Evolutionary conservation across 2,888 invertebrate genomes (phyloP).

Genomic region (Andrena trimmerana): DNA sequence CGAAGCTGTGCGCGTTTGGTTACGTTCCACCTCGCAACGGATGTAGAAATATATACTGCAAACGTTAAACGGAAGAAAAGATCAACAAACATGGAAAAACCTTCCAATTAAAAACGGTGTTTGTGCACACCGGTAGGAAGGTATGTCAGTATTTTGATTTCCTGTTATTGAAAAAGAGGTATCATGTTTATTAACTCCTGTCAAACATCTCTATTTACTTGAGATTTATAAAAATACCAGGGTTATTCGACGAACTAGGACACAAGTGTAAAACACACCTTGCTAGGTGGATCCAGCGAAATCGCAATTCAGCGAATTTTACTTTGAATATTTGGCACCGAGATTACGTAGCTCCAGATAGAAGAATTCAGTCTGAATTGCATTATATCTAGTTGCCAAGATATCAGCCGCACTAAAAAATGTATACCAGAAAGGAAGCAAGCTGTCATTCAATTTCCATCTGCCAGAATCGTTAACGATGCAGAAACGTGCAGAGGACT

Average conservation of each 20-base stretch:
- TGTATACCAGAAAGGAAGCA: no score
- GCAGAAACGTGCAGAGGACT: no score
- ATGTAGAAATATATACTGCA: not conserved
- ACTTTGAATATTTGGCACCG: not conserved
- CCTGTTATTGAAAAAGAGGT: not conserved
- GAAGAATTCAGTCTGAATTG: not conserved
- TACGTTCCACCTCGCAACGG: not conserved
- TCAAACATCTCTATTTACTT: not conserved
- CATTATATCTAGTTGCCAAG: not conserved
- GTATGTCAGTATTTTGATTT: not conserved
- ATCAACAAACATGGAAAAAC: not conserved
- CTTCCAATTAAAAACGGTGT: conserved; percentile 22
- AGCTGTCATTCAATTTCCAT: no score
- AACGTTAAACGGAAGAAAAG: not conserved
- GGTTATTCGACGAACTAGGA: not conserved
- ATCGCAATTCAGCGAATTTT: not conserved
- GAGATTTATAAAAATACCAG: not conserved
- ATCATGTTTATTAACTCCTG: not conserved
- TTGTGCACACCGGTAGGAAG: not conserved
- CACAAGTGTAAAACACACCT: no score
- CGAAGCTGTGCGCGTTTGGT: not conserved
- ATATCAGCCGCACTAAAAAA: not conserved
- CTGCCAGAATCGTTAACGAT: no score
- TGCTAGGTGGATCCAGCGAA: no score
- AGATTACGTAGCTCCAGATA: not conserved